Conservation (phyloP, 2,888 invertebrate genomes). For the Drosophila gaucha region DNA sequence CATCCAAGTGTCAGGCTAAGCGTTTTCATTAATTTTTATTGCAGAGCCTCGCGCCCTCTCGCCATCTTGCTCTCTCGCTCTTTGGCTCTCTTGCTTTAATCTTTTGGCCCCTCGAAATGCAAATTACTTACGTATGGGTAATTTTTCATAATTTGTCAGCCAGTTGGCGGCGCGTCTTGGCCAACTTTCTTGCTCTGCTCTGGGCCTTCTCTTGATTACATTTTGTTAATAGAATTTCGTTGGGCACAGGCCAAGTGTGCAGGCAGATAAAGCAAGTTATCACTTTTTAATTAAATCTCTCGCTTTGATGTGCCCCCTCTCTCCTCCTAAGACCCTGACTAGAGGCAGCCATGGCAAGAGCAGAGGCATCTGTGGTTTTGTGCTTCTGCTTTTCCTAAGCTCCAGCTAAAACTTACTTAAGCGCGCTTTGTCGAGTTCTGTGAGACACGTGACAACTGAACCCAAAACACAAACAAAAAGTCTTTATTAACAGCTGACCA, state of each 20-base stretch:
- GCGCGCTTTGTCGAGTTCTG: not conserved
- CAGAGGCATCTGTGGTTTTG: slow-evolving; percentile 17
- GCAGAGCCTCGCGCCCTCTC: not conserved
- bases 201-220: slow-evolving; percentile 63
- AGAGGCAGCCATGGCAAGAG: not conserved
- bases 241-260: slow-evolving; percentile 48
- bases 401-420: slow-evolving; percentile 7
- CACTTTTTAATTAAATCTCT: slow-evolving; percentile 76
- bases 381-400: not conserved
- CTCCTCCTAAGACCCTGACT: not conserved
- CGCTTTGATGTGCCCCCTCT: slow-evolving; percentile 62
- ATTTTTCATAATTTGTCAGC: slow-evolving; percentile 66
- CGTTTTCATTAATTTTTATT: slow-evolving; percentile 27
- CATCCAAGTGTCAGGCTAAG: slow-evolving; percentile 6
- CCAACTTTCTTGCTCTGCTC: slow-evolving; percentile 21
- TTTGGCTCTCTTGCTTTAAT: slow-evolving; percentile 42
- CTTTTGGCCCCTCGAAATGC: slow-evolving; percentile 48
- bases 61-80: slow-evolving; percentile 21
- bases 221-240: slow-evolving; percentile 66
- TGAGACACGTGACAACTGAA: slow-evolving; percentile 14
- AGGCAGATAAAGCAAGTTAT: slow-evolving; percentile 61
- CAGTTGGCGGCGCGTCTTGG: slow-evolving; percentile 35
- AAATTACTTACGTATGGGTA: slow-evolving; percentile 74
- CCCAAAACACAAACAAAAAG: slow-evolving; percentile 13
- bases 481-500: slow-evolving; percentile 19